phyloP scores from a whole-genome alignment of 2,888 invertebrate species.

The Lucinisca nassula region DNA sequence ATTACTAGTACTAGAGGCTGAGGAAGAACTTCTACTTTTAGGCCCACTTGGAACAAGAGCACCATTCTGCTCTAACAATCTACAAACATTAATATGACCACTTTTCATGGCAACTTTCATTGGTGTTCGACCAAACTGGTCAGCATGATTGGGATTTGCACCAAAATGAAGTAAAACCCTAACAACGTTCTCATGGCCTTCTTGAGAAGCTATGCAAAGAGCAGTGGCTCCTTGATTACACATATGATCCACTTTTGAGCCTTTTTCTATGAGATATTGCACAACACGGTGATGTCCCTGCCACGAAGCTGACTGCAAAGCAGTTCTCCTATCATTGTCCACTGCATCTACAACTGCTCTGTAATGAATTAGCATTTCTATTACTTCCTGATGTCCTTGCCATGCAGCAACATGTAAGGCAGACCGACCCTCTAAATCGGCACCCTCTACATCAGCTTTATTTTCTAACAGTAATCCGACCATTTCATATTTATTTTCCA shows the following conservation, averaged over 20 bases:
- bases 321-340: conserved; percentile 91
- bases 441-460: conserved; percentile 94
- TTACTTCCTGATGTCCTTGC: conserved; percentile 98
- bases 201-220: conserved; percentile 97
- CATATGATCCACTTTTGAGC: conserved; percentile 95
- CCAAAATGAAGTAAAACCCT: conserved; percentile 89
- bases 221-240: conserved; percentile 99
- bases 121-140: conserved; percentile 88
- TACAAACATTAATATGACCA: conserved; percentile 94
- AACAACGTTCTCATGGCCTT: conserved; percentile 98
- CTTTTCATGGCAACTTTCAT: conserved; percentile 96
- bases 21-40: conserved; percentile 81
- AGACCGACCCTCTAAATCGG: conserved; percentile 96
- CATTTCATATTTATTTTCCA: conserved; percentile 86
- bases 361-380: conserved; percentile 94
- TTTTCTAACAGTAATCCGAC: conserved; percentile 89
- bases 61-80: conserved; percentile 90
- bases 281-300: conserved; percentile 96
- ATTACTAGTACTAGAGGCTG: conserved; percentile 82
- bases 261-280: conserved; percentile 92
- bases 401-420: conserved; percentile 94
- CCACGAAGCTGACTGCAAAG: conserved; percentile 98
- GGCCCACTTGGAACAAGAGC: conserved; percentile 87
- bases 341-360: conserved; percentile 93
- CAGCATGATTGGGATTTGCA: conserved; percentile 88